These are phyloP conservation scores for Deroptyus accipitrinus DNA, from an alignment of 2,113 vertebrate species.

Conservation along the genomic window DNA sequence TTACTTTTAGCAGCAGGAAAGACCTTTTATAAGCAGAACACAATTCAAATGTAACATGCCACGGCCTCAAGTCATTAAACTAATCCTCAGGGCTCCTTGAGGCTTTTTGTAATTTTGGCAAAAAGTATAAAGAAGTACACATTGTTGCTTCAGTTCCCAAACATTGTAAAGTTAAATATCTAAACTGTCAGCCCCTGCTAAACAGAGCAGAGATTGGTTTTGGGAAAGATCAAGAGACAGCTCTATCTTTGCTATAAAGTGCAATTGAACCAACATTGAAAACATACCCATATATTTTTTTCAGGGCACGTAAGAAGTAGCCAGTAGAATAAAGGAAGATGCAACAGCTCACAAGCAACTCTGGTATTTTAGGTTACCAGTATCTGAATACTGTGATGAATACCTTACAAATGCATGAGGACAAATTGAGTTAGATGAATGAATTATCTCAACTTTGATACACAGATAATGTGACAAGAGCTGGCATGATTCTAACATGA, in stretches of 20 bases:
- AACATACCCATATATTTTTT: background rate
- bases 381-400: background rate
- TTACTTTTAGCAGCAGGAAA: constrained; percentile 42
- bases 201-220: background rate
- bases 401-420: background rate
- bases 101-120: constrained; percentile 50
- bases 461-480: background rate
- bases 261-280: background rate
- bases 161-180: background rate
- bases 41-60: constrained; percentile 46
- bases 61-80: constrained; percentile 41
- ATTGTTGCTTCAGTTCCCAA: constrained; percentile 28
- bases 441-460: background rate
- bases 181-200: background rate
- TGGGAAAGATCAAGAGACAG: background rate
- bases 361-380: background rate
- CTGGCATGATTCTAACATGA: background rate
- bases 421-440: background rate
- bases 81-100: constrained; percentile 42
- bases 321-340: background rate
- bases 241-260: background rate
- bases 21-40: constrained; percentile 47
- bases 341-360: background rate
- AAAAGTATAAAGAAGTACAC: constrained; percentile 11
- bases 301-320: background rate